Conservation (phyloP, 2,888 invertebrate genomes). For the Thyatira batis region DNA sequence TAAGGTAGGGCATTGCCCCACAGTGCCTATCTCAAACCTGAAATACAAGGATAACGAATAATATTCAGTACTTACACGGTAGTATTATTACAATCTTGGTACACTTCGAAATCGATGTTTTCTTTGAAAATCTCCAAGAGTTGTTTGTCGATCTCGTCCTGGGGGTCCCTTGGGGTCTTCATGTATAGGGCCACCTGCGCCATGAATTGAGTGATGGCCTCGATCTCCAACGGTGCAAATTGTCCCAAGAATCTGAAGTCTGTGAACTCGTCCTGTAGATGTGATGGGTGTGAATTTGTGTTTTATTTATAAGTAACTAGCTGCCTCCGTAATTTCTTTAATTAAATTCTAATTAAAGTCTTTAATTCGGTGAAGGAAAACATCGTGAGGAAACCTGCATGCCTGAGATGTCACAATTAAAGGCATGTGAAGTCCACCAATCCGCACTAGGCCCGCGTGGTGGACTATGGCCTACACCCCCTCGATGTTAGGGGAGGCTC, state of each 20-base stretch:
- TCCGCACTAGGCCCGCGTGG: too few relatives aligned
- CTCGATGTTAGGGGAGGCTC: too few relatives aligned
- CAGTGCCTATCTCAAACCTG: slow-evolving; percentile 30
- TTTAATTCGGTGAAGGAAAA: too few relatives aligned
- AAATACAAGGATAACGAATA: slow-evolving; percentile 9
- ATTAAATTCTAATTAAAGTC: background rate
- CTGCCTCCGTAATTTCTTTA: background rate
- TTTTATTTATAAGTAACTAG: background rate
- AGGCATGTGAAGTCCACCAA: too few relatives aligned
- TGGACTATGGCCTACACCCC: too few relatives aligned
- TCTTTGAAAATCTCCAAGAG: slow-evolving; percentile 24
- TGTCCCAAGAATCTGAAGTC: slow-evolving; percentile 57
- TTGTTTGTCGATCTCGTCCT: slow-evolving; percentile 13
- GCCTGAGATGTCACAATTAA: too few relatives aligned
- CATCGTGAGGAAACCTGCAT: too few relatives aligned
- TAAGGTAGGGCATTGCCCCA: too few relatives aligned
- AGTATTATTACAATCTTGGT: slow-evolving; percentile 43
- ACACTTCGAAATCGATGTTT: slow-evolving; percentile 24
- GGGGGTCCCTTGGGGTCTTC: slow-evolving; percentile 5
- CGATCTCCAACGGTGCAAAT: slow-evolving; percentile 37
- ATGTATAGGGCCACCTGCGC: slow-evolving; percentile 24
- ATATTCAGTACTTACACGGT: slow-evolving; percentile 44
- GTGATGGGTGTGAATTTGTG: too few relatives aligned
- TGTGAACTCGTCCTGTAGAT: slow-evolving; percentile 21
- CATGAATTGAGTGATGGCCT: slow-evolving; percentile 41